Percentiles rank a stretch among this genome's conserved stretches.
Conservation (phyloP, 2,113 vertebrate species). For the Eleginops maclovinus region DNA sequence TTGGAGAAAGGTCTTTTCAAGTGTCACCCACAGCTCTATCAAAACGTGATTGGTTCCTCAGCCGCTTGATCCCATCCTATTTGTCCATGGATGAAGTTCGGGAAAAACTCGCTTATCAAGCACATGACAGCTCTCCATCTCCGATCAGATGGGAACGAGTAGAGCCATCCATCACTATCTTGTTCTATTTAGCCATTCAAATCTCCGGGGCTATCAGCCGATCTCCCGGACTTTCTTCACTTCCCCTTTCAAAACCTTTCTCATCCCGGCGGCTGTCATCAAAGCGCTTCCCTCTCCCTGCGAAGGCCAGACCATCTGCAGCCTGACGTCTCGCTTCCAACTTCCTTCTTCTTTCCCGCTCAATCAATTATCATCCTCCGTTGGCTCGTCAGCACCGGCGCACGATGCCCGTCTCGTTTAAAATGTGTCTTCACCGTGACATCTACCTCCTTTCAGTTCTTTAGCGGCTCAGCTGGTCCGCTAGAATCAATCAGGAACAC, state of each 20-base stretch:
- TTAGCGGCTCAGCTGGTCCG: slow-evolving; percentile 43
- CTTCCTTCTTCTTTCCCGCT: slow-evolving; percentile 19
- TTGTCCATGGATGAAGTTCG: slow-evolving; percentile 51
- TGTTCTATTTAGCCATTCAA: slow-evolving; percentile 21
- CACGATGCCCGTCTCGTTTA: not conserved
- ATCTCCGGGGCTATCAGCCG: slow-evolving; percentile 8
- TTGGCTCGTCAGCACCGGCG: not conserved
- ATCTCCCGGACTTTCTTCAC: slow-evolving; percentile 10
- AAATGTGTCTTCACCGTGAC: slow-evolving; percentile 33
- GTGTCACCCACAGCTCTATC: slow-evolving; percentile 19
- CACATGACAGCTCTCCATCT: slow-evolving; percentile 31
- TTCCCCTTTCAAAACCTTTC: slow-evolving; percentile 19
- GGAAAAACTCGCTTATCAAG: slow-evolving; percentile 15
- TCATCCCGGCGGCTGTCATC: slow-evolving; percentile 16
- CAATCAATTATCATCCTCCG: slow-evolving; percentile 16
- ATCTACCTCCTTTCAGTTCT: slow-evolving; percentile 30
- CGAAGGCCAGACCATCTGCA: slow-evolving; percentile 14
- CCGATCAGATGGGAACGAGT: slow-evolving; percentile 34
- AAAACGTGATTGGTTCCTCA: slow-evolving; percentile 36
- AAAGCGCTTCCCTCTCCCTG: slow-evolving; percentile 4
- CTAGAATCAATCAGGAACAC: slow-evolving; percentile 45
- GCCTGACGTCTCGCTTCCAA: not conserved
- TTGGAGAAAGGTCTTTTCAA: slow-evolving; percentile 20
- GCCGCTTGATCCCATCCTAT: slow-evolving; percentile 30
- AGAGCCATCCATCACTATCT: slow-evolving; percentile 1